Evolutionary conservation across 1,140 invertebrate genomes (phyloP), one percentile per base, ranked within the genome.

Genomic region (Eueides isabella): DNA sequence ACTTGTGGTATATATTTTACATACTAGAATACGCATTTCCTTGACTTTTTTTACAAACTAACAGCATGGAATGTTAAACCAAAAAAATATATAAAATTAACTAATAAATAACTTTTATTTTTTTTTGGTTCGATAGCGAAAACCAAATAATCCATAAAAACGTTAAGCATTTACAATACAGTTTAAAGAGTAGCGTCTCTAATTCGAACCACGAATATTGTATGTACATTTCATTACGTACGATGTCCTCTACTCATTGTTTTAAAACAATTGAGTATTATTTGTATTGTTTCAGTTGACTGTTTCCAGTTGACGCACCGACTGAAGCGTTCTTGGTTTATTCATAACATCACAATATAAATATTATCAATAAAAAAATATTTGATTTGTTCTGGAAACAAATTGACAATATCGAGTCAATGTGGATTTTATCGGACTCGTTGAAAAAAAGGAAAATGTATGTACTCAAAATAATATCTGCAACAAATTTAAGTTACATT

Each of bases 371-470:
- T 44, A 19, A 19, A 44, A 19, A 44, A 44, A 55, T 55, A 55
- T 55, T 55, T 55, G 9, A 55, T 55, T 55, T 23, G 23, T 55
- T 55, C 48, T 26, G 48, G 26, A 55, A 55, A 26, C 48, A 55
- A 26, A 55, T 55, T 55, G 48, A 55, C 48, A 55, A 55, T 55
- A 55, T 55, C 48, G 48, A 23, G 9, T 55, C 48, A 11, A 26
- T 55, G 48, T 11, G 48, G 19, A 55, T 55, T 55, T 55, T 26
- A 55, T 55, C 19, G 19, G 48, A 55, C 23, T 55, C 19, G 23
- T 55, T 55, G 48, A 26, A 55, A 44, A 55, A 55, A 55, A 11
- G 19, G 26, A 55, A 26, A 55, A 55, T 23, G n/a, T n/a, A 26
- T 23, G 23, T 3, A 26, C 23, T 55, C 19, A 11, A 26, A 26